Evolutionary conservation across 2,797 vertebrate genomes (phyloP).

Genomic region (Dicrostonyx torquatus): DNA sequence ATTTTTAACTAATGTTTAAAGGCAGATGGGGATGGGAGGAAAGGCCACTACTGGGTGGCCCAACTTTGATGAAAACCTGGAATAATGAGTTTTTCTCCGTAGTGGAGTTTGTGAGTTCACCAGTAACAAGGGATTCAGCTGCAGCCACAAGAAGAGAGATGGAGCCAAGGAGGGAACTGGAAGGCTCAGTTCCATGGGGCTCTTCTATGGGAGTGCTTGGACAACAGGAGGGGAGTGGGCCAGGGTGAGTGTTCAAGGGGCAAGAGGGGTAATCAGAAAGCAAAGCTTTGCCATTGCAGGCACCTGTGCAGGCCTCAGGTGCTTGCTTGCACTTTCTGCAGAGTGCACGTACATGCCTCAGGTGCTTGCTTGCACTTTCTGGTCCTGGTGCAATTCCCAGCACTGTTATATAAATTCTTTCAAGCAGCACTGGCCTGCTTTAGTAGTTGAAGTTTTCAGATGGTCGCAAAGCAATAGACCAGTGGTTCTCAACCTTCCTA

Average conservation of each 20-base stretch:
- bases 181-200: not conserved
- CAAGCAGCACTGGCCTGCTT: not conserved
- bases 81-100: not conserved
- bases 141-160: not conserved
- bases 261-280: not conserved
- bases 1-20: not conserved
- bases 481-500: not conserved
- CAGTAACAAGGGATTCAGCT: not conserved
- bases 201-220: not conserved
- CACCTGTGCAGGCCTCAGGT: too few relatives aligned
- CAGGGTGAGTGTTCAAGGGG: not conserved
- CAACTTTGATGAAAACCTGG: not conserved
- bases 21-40: not conserved
- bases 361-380: not conserved
- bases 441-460: not conserved
- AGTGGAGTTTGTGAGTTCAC: not conserved
- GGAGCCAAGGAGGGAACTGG: not conserved
- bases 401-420: not conserved
- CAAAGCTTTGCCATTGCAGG: not conserved
- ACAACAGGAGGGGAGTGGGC: conserved; percentile 26
- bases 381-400: not conserved
- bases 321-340: not conserved
- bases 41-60: conserved; percentile 33
- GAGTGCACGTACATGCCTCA: not conserved
- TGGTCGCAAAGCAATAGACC: not conserved